These are phyloP conservation scores for Tupiocoris notatus DNA, from an alignment of 2,888 invertebrate species.

Conservation along the genomic window DNA sequence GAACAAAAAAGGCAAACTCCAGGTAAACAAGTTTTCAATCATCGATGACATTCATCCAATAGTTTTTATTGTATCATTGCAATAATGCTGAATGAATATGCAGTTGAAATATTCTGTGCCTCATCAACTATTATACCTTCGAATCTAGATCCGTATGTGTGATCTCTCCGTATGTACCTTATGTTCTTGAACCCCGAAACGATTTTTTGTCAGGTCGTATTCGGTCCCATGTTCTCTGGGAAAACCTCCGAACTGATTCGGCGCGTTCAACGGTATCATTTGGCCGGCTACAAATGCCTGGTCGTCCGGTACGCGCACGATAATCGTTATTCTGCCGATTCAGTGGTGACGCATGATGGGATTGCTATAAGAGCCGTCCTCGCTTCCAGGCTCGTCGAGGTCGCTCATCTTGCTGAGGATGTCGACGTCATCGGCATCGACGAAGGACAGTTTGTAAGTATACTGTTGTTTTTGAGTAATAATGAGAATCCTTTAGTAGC, in stretches of 20 bases:
- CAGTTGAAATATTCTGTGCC: neutral
- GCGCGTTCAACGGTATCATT: slow-evolving; percentile 58
- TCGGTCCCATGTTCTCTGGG: slow-evolving; percentile 62
- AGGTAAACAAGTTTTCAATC: neutral
- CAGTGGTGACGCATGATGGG: slow-evolving; percentile 58
- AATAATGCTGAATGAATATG: neutral
- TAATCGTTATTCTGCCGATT: slow-evolving; percentile 54
- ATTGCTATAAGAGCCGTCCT: slow-evolving; percentile 55
- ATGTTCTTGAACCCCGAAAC: no score
- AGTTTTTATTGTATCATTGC: neutral
- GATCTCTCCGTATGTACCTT: no score
- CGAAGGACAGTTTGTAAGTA: slow-evolving; percentile 63
- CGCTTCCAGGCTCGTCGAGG: slow-evolving; percentile 52
- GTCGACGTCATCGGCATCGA: slow-evolving; percentile 61
- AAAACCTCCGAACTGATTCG: slow-evolving; percentile 60
- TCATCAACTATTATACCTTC: no score
- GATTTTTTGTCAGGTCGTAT: slow-evolving; percentile 60
- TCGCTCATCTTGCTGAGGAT: slow-evolving; percentile 46
- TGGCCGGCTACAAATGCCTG: slow-evolving; percentile 57
- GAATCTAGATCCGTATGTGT: no score
- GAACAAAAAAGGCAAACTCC: slow-evolving; percentile 16
- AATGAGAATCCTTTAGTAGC: no score
- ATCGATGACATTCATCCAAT: no score
- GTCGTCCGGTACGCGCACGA: slow-evolving; percentile 59
- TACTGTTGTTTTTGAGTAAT: no score